Base-by-base conservation (phyloP, 2,113 vertebrate genomes). In the Thalassoma bifasciatum region DNA sequence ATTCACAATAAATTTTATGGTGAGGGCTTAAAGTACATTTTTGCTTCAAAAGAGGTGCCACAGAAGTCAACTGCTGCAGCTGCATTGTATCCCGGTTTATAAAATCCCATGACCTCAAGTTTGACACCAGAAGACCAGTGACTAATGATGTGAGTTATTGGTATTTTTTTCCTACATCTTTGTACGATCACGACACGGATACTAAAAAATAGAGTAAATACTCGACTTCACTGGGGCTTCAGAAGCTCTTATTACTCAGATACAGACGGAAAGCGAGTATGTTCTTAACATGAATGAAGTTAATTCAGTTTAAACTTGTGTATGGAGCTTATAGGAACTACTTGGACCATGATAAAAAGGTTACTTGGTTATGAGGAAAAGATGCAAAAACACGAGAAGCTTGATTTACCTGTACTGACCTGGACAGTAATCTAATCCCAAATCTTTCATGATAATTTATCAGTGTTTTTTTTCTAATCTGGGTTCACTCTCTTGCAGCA, bases 31-130 rank as follows among this genome's bases (percentile, higher is more conserved):
- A 73, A 36, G 12, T 34, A 37, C 19, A 65, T 66, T 76, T 82
- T 58, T 52, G 14, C 14, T 73, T 90, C 72, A 49, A 77, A 79
- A 83, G 71, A 86, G 82, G 71, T 52, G 58, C 44, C 67, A 57
- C 72, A 74, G 24, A 64, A 46, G 36, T 49, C 40, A 57, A 67
- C 61, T 4, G 24, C 66, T 72, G 19, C n/a, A n/a, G n/a, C 71
- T 54, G 36, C 52, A 10, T 54, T 83, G 34, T 65, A 53, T 72
- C 44, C 68, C 19, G 19, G 22, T n/a, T 66, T 34, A 77, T 59
- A 85, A 83, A 66, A 65, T 22, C 51, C 61, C 14, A 46, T 46
- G 42, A 46, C 13, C 42, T 17, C 76, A 81, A 40, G 42, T 62
- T 62, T 72, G 37, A 71, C 59, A 61, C 78, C 51, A 23, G 53